phyloP scores from a whole-genome alignment of 2,888 invertebrate species.

The Schizaphis graminum region DNA sequence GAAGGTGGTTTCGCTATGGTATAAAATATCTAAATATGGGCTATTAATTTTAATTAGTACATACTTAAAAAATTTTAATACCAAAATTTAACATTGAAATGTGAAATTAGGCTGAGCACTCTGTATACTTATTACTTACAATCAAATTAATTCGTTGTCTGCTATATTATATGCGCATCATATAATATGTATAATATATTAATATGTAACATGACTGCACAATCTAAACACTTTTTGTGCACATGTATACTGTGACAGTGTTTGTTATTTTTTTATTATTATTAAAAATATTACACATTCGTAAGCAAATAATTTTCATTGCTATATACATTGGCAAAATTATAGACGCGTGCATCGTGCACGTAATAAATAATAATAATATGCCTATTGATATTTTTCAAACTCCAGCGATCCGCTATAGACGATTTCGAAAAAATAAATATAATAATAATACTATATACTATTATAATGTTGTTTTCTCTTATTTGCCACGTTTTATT shows the following conservation, averaged over 20 bases:
- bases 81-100: not conserved
- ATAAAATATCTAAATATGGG: not conserved
- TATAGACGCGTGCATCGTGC: not conserved
- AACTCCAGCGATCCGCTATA: not conserved
- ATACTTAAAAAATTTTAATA: not conserved
- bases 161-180: not conserved
- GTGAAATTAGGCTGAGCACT: not conserved
- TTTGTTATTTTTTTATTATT: not conserved
- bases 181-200: not conserved
- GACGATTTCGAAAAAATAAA: not conserved
- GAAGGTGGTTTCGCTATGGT: too few relatives aligned
- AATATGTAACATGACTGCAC: not conserved
- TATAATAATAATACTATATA: not conserved
- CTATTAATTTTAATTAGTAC: not conserved
- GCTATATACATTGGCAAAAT: not conserved
- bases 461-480: not conserved
- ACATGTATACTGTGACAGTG: not conserved
- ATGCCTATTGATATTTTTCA: not conserved
- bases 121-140: constrained; percentile 2
- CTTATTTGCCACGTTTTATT: not conserved
- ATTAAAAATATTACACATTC: not conserved
- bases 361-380: not conserved
- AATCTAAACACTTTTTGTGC: not conserved
- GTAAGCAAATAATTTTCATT: not conserved
- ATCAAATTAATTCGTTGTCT: not conserved